Evolutionary conservation across 2,113 vertebrate genomes (phyloP).

Genomic region (Lepidothrix coronata): DNA sequence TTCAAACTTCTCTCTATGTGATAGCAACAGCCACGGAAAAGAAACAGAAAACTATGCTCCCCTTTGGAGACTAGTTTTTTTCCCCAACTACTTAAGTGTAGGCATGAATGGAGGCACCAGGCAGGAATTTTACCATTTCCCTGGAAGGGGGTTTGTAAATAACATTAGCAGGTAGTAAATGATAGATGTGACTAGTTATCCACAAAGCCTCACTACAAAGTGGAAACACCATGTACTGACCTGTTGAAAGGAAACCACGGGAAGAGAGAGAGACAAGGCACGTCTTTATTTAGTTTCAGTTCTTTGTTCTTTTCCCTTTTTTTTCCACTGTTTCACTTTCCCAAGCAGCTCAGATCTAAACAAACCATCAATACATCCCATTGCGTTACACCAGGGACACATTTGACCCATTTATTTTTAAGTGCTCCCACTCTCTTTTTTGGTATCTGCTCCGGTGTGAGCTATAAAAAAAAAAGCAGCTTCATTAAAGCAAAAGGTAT

Average conservation of each 20-base stretch:
- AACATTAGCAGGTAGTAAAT: background rate
- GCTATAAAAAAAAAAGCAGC: background rate
- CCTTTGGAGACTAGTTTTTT: background rate
- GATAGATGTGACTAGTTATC: background rate
- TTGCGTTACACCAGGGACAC: background rate
- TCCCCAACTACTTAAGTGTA: background rate
- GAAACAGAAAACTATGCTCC: background rate
- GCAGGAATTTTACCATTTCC: background rate
- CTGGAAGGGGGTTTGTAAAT: background rate
- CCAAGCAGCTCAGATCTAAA: constrained; percentile 22
- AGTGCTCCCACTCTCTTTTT: background rate
- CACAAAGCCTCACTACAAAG: background rate
- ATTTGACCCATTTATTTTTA: constrained; percentile 36
- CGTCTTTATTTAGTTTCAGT: background rate
- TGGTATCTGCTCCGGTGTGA: background rate
- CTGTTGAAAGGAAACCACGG: background rate
- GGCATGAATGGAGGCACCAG: background rate
- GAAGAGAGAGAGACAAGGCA: background rate
- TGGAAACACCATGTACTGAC: background rate
- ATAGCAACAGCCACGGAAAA: background rate
- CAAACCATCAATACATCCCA: background rate
- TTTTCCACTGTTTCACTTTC: background rate
- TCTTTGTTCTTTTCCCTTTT: background rate
- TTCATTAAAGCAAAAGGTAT: constrained; percentile 5
- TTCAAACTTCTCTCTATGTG: background rate